Evolutionary conservation across 2,113 vertebrate genomes (phyloP).

Genomic region (Noturus placidus): DNA sequence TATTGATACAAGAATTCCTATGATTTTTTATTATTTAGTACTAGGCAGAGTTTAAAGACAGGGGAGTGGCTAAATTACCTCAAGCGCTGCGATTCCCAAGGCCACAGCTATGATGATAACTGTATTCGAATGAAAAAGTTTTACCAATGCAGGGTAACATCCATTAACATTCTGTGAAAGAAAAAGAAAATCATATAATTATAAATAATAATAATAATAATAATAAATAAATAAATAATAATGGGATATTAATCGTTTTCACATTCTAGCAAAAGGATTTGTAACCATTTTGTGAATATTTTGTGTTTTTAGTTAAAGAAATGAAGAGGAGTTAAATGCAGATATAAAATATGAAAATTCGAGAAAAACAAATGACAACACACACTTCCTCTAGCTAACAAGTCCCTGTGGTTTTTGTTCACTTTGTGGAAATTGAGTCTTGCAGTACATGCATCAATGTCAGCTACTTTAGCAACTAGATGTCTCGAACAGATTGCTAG

Average conservation of each 20-base stretch:
- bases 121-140: conserved; percentile 64
- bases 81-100: conserved; percentile 72
- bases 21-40: not conserved
- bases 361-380: not conserved
- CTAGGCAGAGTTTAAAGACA: not conserved
- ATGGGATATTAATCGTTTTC: not conserved
- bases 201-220: not conserved
- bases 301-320: not conserved
- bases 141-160: conserved; percentile 65
- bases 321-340: not conserved
- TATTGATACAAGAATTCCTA: not conserved
- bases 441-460: not conserved
- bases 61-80: conserved; percentile 64
- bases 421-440: not conserved
- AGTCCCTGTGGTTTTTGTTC: not conserved
- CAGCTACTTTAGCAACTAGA: not conserved
- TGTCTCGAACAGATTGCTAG: too few species aligned
- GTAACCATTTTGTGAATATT: not conserved
- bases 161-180: conserved; percentile 59
- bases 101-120: conserved; percentile 69
- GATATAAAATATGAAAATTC: not conserved
- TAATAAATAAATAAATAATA: too few species aligned
- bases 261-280: not conserved
- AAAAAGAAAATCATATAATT: not conserved
- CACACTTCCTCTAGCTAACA: not conserved